phyloP scores from a whole-genome alignment of 2,888 invertebrate genomes.

The Dichetophora obliterata region DNA sequence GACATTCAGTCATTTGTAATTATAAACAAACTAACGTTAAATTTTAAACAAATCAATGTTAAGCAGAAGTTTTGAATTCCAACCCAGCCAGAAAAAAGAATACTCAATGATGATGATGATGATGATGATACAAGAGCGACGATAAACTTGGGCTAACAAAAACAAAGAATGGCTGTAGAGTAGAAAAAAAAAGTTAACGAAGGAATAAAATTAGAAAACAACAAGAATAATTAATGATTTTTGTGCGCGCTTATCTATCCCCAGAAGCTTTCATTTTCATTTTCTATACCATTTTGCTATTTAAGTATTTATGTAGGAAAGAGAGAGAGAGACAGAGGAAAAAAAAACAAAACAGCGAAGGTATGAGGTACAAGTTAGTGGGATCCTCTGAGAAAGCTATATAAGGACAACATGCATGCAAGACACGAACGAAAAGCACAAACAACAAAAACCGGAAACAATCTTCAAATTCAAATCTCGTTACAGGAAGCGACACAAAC shows the following conservation, averaged over 20 bases:
- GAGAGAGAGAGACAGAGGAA: neutral
- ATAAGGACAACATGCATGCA: neutral
- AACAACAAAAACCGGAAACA: conserved; percentile 46
- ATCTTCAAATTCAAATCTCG: conserved; percentile 65
- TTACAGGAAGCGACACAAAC: neutral
- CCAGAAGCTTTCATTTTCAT: neutral
- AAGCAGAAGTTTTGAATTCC: no score
- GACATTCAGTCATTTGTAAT: neutral
- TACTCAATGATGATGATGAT: neutral
- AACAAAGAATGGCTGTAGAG: neutral
- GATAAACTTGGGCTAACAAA: neutral
- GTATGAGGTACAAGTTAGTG: neutral
- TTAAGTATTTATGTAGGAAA: conserved; percentile 51
- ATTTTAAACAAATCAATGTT: conserved; percentile 1
- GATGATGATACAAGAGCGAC: neutral
- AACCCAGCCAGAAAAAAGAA: neutral
- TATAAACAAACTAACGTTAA: neutral
- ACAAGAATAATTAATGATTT: conserved; percentile 69
- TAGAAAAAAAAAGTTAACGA: neutral
- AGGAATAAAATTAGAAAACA: conserved; percentile 49
- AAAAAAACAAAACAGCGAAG: neutral
- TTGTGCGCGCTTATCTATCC: conserved; percentile 62
- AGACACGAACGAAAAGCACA: conserved; percentile 13
- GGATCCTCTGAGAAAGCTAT: neutral
- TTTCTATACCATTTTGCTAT: conserved; percentile 54